Base-by-base conservation (phyloP, 2,113 vertebrate species). In the Aegotheles bennettii region DNA sequence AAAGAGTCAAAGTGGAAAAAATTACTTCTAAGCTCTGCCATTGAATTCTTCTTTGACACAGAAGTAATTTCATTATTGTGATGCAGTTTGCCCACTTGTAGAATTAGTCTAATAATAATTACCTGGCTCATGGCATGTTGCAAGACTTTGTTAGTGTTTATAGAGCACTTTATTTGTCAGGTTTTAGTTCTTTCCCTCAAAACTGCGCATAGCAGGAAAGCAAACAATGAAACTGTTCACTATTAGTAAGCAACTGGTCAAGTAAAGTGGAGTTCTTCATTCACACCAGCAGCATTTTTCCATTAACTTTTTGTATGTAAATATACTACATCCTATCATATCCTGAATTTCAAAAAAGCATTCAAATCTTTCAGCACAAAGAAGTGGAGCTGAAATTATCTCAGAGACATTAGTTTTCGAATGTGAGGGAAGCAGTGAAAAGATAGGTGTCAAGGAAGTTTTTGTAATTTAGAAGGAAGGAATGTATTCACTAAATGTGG, bases 61-160 rank as follows among this genome's bases (percentile, higher is more conserved):
- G 31, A 79, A 81, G 42, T 36, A 71, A 68, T 89, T 93, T 64
- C 40, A 73, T 88, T 91, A 45, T 50, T 73, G n/a, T 48, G 17
- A 83, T 65, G 47, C 40, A 53, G 40, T 36, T 65, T 83, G 65
- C 10, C 23, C 25, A 42, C 45, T 83, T 76, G 36, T 42, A 83
- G 79, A 93, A 90, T 82, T 91, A 83, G 36, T 61, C 21, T 80
- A 73, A 79, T 69, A 87, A 61, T 76, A 88, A 92, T 77, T 90
- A 90, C 13, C 20, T 73, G 48, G n/a, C 33, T 90, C 45, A 76
- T 2, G 14, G 57, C 53, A 76, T n/a, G 43, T 76, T 90, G 57
- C 16, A 75, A 79, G 48, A 53, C 20, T 90, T 87, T 53, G 65
- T 85, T 90, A 56, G 28, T 68, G 84, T 76, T 89, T 78, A 64